Evolutionary conservation across 2,888 invertebrate species (phyloP).

Genomic region (Acleris emargana): DNA sequence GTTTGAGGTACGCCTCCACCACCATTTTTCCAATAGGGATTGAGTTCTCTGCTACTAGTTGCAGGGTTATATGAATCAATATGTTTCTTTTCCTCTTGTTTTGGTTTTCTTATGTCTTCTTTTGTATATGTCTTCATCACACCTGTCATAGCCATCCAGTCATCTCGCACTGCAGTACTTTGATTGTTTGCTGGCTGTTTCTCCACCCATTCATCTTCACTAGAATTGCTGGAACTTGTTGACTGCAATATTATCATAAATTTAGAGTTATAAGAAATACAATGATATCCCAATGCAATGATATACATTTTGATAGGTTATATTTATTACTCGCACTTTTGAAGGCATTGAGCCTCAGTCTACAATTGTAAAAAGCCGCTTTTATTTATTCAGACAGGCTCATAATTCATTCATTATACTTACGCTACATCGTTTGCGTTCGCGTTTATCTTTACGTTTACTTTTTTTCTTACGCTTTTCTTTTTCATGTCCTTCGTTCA

Average conservation of each 20-base stretch:
- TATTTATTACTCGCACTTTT: too few species aligned
- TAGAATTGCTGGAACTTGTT: conserved; percentile 60
- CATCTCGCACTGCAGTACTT: conserved; percentile 81
- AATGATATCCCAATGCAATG: too few species aligned
- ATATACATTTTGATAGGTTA: too few species aligned
- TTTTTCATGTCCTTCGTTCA: conserved; percentile 69
- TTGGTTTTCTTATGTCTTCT: conserved; percentile 73
- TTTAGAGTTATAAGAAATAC: too few species aligned
- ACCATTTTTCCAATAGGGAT: conserved; percentile 96
- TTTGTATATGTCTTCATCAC: conserved; percentile 74
- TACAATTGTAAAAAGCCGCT: too few species aligned
- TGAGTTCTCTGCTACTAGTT: conserved; percentile 90
- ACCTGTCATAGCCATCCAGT: conserved; percentile 91
- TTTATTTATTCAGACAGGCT: too few species aligned
- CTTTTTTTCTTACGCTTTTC: conserved; percentile 62
- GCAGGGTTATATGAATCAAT: conserved; percentile 87
- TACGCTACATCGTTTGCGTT: conserved; percentile 52
- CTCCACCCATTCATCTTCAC: conserved; percentile 86
- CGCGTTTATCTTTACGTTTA: conserved; percentile 50
- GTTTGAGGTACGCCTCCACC: conserved; percentile 91
- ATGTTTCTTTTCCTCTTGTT: conserved; percentile 78
- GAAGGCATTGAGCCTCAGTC: too few species aligned
- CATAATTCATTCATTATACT: conserved; percentile 38
- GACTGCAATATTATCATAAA: conserved; percentile 47
- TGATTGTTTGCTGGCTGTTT: conserved; percentile 54